A percentile compares a stretch with the other conserved stretches of the same genome.
phyloP scores from a whole-genome alignment of 2,113 vertebrate genomes.

The Taxidea taxus region DNA sequence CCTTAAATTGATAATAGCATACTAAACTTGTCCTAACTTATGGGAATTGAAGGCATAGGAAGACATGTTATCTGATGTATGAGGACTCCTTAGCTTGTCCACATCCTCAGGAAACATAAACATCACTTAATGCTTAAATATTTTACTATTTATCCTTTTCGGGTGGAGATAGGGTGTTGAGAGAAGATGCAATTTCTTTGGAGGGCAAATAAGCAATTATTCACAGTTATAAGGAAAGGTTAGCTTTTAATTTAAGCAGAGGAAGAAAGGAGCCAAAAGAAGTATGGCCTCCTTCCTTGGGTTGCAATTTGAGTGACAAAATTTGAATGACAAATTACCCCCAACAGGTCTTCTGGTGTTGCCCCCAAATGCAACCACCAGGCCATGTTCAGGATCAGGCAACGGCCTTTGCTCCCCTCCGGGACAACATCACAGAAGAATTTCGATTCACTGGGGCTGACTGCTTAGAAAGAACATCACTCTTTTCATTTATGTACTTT shows the following conservation, averaged over 20 bases:
- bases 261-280: background rate
- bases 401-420: background rate
- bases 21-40: conserved; percentile 8
- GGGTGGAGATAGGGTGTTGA: background rate
- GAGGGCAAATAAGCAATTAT: background rate
- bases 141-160: background rate
- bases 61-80: background rate
- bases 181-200: background rate
- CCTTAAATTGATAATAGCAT: background rate
- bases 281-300: background rate
- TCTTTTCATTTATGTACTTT: background rate
- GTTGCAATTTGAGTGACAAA: too few relatives aligned
- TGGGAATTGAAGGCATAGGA: conserved; percentile 2
- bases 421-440: background rate
- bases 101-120: conserved; percentile 62
- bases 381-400: background rate
- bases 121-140: background rate
- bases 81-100: background rate
- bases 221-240: background rate
- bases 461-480: conserved; percentile 4
- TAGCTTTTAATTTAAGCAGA: background rate
- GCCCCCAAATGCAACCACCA: background rate
- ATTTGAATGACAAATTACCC: background rate
- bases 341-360: background rate
- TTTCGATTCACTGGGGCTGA: background rate